Evolutionary conservation across 2,797 vertebrate species (phyloP).

Genomic region (Simalia tracyae): DNA sequence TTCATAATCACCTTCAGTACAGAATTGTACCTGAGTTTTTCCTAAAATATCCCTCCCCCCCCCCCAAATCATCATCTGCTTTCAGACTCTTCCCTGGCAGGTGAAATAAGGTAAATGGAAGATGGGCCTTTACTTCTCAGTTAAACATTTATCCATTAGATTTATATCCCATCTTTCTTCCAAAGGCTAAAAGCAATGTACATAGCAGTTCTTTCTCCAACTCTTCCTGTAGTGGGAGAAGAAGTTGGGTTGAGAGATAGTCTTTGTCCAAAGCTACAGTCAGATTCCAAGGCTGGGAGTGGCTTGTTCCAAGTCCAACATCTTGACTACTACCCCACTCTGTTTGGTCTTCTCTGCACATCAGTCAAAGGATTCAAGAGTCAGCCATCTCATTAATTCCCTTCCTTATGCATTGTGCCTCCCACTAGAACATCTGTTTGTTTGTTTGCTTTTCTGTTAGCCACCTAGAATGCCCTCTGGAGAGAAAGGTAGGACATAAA

Average conservation of each 20-base stretch:
- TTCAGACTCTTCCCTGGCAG: background rate
- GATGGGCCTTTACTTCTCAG: too few relatives aligned
- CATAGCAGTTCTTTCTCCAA: background rate
- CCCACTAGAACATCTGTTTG: background rate
- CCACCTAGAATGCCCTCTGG: background rate
- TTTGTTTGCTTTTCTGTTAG: background rate
- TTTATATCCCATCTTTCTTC: background rate
- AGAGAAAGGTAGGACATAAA: background rate
- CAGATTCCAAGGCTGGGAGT: background rate
- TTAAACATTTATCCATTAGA: background rate
- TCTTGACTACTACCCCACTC: background rate
- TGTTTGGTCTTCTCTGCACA: background rate
- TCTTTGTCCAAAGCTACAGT: background rate
- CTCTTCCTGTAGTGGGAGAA: background rate
- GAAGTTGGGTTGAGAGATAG: background rate
- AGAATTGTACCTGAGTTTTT: background rate
- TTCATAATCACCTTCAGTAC: background rate
- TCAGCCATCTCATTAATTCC: background rate
- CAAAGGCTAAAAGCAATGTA: background rate
- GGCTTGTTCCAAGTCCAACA: background rate
- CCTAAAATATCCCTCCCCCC: background rate
- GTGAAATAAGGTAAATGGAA: background rate
- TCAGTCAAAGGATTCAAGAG: background rate
- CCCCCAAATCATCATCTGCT: background rate
- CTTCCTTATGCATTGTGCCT: background rate